A percentile compares a stretch with the other conserved stretches of the same genome.
Conservation (phyloP, 2,797 vertebrate genomes). For the Glyptemys insculpta region DNA sequence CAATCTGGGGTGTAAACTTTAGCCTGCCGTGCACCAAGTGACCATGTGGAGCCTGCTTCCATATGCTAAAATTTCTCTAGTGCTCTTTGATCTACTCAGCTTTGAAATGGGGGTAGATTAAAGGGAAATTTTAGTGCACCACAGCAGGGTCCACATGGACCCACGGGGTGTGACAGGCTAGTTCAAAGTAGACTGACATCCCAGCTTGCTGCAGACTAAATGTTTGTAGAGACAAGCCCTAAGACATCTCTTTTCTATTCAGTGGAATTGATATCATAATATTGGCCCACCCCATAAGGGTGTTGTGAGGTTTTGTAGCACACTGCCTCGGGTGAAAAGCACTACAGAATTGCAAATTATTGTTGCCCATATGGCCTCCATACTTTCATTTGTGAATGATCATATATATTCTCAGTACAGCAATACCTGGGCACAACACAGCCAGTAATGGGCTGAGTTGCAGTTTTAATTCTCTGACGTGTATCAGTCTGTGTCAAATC, state of each 20-base stretch:
- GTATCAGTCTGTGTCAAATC: not conserved
- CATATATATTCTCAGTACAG: not conserved
- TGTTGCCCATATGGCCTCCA: not conserved
- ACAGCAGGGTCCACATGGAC: not conserved
- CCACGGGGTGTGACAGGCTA: not conserved
- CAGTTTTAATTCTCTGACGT: not conserved
- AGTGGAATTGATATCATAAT: not conserved
- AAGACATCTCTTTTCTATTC: not conserved
- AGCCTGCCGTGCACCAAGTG: not conserved
- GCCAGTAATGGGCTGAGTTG: not conserved
- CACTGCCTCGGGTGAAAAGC: not conserved
- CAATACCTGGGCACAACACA: not conserved
- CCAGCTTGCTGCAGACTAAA: not conserved
- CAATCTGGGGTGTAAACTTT: not conserved
- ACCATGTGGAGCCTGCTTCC: not conserved
- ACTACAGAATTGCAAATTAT: not conserved
- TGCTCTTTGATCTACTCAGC: not conserved
- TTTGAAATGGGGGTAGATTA: not conserved
- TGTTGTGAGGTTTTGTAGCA: not conserved
- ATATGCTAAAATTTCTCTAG: not conserved
- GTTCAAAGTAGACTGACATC: not conserved
- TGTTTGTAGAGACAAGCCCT: not conserved
- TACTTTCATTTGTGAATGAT: not conserved
- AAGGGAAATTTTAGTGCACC: not conserved
- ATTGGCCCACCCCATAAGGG: not conserved